Conservation (phyloP, 2,797 vertebrate species). For the Enteromius viviparus region DNA sequence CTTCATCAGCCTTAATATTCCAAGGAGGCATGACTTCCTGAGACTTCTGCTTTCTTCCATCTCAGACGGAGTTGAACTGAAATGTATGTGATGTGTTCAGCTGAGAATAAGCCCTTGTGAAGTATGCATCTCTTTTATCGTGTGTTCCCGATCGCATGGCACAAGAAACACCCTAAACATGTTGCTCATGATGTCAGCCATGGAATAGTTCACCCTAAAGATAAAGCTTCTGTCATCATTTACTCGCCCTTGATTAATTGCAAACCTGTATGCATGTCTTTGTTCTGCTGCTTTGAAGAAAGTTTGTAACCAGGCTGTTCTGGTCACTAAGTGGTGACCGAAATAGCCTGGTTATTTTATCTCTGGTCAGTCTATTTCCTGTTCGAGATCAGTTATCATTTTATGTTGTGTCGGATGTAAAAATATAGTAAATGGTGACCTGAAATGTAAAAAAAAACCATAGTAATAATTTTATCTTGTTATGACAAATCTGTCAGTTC, state of each 20-base stretch:
- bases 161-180: not conserved
- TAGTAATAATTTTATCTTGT: not conserved
- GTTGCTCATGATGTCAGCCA: not conserved
- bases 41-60: slow-evolving; percentile 14
- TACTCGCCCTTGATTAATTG: no score
- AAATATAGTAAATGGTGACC: not conserved
- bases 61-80: not conserved
- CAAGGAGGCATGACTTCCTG: not conserved
- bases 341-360: not conserved
- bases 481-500: not conserved
- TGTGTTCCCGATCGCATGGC: not conserved
- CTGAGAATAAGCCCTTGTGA: not conserved
- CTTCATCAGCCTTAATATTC: slow-evolving; percentile 27
- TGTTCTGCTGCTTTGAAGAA: no score
- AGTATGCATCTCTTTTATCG: slow-evolving; percentile 8
- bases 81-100: not conserved
- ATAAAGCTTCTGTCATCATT: no score
- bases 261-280: no score
- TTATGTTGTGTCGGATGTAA: no score
- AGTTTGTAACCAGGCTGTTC: no score
- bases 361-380: not conserved
- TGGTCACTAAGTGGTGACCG: no score
- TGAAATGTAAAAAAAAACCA: not conserved
- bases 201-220: no score
- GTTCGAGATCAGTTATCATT: not conserved